Evolutionary conservation across 2,888 invertebrate species (phyloP), one percentile per base, ranked within the genome.

Genomic region (Xylocampa areola): DNA sequence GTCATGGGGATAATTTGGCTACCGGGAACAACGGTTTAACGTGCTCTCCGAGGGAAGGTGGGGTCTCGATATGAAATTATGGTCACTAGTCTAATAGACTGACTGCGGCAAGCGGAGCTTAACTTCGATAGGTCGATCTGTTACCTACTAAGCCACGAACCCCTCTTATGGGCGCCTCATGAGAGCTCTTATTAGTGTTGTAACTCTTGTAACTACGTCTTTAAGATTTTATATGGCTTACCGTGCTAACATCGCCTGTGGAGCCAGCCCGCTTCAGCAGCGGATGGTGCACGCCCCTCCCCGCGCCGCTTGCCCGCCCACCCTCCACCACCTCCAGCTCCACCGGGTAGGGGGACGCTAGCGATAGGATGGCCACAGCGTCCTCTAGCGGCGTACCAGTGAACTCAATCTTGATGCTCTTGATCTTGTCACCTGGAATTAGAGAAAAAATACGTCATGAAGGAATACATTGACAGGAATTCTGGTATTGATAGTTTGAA

Each of bases 271-370:
- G 96, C 70, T 97, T 97, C 68, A 97, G 96, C 66, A 97, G 88
- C 0, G 97, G 97, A 89, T 98, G 97, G 59, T 94, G 95, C 25
- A 97, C 95, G 49, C 94, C 90, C 68, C 94, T 92, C 1, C 95
- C 94, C 29, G 85, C 85, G 7, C 91, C 92, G 62, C 90, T 90
- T 1, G 82, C 79, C 35, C 89, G 66, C 2, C 88, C 91, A 0
- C 89, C 94, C 48, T 92, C 93, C 0, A 96, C 95, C 23, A 98
- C 95, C 81, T 97, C 97, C 59, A 98, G 91, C 66, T 96, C 96
- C 11, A 98, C 97, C 57, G 97, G 97, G 82, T 98, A 98, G 0
- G 98, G 98, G 30, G 98, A 98, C 4, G 98, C 98, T 68, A 98
- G 97, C 64, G 98, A 97, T 33, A 98, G 91, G 63, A 98, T 97